A percentile compares a stretch with the other conserved stretches of the same genome.
Evolutionary conservation across 2,888 invertebrate species (phyloP).

Genomic region (Apantesis nais): DNA sequence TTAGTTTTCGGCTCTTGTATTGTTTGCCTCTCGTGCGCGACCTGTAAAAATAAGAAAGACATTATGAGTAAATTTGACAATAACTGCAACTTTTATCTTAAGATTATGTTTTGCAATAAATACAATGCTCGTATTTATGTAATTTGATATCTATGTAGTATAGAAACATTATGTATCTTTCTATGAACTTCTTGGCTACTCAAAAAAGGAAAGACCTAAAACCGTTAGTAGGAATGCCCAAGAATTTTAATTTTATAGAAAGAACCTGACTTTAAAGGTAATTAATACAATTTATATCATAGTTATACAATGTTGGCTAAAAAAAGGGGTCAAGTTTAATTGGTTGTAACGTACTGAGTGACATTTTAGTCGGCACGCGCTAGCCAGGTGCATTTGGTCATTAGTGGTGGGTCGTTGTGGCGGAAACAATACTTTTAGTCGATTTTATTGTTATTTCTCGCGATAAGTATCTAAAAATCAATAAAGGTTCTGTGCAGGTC

Average conservation of each 20-base stretch:
- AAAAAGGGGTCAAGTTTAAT: constrained; percentile 46
- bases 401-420: constrained; percentile 47
- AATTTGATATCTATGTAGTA: not conserved
- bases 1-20: constrained; percentile 60
- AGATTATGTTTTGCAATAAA: too few species aligned
- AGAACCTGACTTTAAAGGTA: not conserved
- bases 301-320: constrained; percentile 23
- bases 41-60: constrained; percentile 33
- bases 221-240: not conserved
- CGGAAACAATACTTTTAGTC: constrained; percentile 39
- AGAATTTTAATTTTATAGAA: constrained; percentile 5
- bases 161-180: not conserved
- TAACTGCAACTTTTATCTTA: too few species aligned
- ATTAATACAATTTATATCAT: not conserved
- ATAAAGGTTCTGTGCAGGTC: not conserved
- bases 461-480: constrained; percentile 20
- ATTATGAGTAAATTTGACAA: not conserved
- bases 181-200: not conserved
- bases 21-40: constrained; percentile 64
- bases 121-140: not conserved
- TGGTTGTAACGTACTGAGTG: constrained; percentile 64
- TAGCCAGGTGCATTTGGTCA: constrained; percentile 65
- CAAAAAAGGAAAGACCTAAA: not conserved
- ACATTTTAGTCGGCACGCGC: constrained; percentile 68
- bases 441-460: constrained; percentile 27